These are phyloP conservation scores for Cabera pusaria DNA, from an alignment of 2,888 invertebrate genomes.

Conservation along the genomic window DNA sequence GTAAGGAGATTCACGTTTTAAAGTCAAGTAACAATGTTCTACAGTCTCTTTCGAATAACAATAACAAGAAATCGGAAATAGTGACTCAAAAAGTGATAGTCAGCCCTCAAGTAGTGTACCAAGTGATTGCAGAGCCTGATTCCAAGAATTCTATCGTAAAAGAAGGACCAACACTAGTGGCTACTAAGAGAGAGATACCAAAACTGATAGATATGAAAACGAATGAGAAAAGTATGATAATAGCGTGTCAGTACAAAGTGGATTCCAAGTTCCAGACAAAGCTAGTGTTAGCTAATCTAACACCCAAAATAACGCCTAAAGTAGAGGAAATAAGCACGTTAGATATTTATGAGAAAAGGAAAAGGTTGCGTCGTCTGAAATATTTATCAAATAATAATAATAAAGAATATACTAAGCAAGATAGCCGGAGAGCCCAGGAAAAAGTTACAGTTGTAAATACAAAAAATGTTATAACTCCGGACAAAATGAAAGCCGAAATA, in stretches of 20 bases:
- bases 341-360: constrained; percentile 81
- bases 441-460: constrained; percentile 19
- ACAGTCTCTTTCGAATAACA: constrained; percentile 55
- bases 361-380: constrained; percentile 69
- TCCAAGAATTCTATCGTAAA: constrained; percentile 45
- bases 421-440: constrained; percentile 39
- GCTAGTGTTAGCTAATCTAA: constrained; percentile 64
- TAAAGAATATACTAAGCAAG: constrained; percentile 46
- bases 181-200: constrained; percentile 48
- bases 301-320: constrained; percentile 49
- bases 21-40: constrained; percentile 60
- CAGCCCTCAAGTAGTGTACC: constrained; percentile 69
- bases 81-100: constrained; percentile 64
- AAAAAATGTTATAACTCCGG: constrained; percentile 64
- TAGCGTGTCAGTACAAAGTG: constrained; percentile 68
- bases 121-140: constrained; percentile 60
- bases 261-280: constrained; percentile 67
- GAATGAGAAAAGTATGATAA: constrained; percentile 54
- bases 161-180: constrained; percentile 48
- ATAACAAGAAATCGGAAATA: constrained; percentile 47
- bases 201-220: constrained; percentile 55
- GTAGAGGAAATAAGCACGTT: constrained; percentile 69
- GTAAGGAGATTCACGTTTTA: constrained; percentile 58
- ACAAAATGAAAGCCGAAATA: constrained; percentile 66
- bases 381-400: constrained; percentile 52